A percentile compares a stretch with the other conserved stretches of the same genome.
phyloP scores from a whole-genome alignment of 2,888 invertebrate genomes.

The Crepidodera aurea region DNA sequence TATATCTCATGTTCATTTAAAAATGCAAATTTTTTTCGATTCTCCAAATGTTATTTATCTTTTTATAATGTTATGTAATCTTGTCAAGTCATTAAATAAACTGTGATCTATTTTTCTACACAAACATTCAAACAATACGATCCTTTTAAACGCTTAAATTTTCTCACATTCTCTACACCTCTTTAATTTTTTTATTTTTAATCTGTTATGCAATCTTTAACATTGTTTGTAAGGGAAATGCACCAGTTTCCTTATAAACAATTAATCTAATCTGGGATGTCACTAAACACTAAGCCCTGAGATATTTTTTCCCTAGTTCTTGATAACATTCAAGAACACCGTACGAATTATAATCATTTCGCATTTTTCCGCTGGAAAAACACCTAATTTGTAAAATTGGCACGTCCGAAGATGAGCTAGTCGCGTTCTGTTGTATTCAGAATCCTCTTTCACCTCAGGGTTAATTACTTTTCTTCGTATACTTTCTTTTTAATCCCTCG shows the following conservation, averaged over 20 bases:
- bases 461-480: conserved; percentile 25
- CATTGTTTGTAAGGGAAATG: background rate
- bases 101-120: too few species aligned
- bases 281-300: conserved; percentile 7
- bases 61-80: too few species aligned
- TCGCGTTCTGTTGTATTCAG: conserved; percentile 25
- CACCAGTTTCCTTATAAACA: conserved; percentile 5
- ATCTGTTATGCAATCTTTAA: background rate
- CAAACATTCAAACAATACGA: too few species aligned
- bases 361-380: conserved; percentile 10
- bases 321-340: conserved; percentile 17
- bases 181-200: too few species aligned
- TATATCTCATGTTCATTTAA: too few species aligned
- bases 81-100: too few species aligned
- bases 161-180: too few species aligned
- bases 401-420: conserved; percentile 26
- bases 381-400: conserved; percentile 23
- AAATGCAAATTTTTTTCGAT: too few species aligned
- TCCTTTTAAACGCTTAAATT: too few species aligned
- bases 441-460: conserved; percentile 24
- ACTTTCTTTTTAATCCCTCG: conserved; percentile 26
- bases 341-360: conserved; percentile 15
- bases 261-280: conserved; percentile 6
- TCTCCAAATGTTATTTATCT: too few species aligned
- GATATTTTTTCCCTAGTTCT: conserved; percentile 5